Evolutionary conservation across 2,113 vertebrate genomes (phyloP).

Genomic region (Megaceryle maxima): DNA sequence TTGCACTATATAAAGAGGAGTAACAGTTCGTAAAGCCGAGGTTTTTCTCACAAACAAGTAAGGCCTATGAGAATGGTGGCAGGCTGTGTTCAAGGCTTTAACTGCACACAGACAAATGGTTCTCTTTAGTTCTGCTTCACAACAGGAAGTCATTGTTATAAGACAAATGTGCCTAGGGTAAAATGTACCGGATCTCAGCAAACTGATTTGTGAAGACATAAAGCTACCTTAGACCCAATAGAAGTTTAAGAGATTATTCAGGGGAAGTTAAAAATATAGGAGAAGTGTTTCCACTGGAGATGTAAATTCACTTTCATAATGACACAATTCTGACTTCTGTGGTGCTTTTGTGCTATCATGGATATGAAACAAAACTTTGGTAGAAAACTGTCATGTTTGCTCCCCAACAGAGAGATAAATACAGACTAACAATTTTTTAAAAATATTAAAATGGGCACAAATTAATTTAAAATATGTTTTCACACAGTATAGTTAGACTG

Average conservation of each 20-base stretch:
- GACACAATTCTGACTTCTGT: background rate
- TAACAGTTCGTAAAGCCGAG: background rate
- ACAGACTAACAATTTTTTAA: background rate
- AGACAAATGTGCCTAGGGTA: background rate
- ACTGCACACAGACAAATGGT: conserved; percentile 24
- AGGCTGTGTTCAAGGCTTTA: conserved; percentile 15
- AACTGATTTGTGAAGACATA: conserved; percentile 57
- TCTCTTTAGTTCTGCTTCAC: conserved; percentile 27
- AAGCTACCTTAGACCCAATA: background rate
- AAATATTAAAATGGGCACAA: rapidly evolving
- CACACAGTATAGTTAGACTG: background rate
- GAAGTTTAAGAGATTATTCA: conserved; percentile 6
- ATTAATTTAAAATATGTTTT: background rate
- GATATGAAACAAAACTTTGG: background rate
- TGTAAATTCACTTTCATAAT: background rate
- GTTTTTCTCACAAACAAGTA: conserved; percentile 12
- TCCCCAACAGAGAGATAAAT: background rate
- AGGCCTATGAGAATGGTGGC: background rate
- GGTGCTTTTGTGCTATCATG: background rate
- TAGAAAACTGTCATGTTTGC: background rate
- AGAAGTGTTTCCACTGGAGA: background rate
- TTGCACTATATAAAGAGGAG: conserved; percentile 13
- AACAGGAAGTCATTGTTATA: conserved; percentile 14
- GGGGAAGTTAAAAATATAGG: background rate
- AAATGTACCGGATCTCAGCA: background rate